These are phyloP conservation scores for Solenopsis invicta DNA, from an alignment of 1,140 invertebrate species.

Conservation along the genomic window DNA sequence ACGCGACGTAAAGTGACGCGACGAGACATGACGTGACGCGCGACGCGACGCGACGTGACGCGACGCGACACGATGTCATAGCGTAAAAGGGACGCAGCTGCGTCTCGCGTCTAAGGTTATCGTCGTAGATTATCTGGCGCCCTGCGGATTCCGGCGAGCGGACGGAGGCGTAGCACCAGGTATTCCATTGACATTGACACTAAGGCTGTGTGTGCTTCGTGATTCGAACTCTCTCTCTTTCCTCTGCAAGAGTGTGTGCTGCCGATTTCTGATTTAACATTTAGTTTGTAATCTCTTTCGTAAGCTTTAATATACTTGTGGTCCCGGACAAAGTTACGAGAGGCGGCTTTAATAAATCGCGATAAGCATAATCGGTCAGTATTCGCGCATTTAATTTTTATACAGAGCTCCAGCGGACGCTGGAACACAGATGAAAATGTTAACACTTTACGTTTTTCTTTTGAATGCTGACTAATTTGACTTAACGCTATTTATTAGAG, in stretches of 20 bases:
- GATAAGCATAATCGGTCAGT: neutral
- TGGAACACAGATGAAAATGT: neutral
- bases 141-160: conserved; percentile 66
- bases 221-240: conserved; percentile 34
- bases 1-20: conserved; percentile 16
- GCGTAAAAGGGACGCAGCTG: conserved; percentile 44
- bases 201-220: conserved; percentile 49
- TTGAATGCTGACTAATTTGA: conserved; percentile 38
- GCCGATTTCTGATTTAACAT: conserved; percentile 3
- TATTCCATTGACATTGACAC: conserved; percentile 53
- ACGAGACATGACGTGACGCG: neutral
- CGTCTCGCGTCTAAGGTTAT: conserved; percentile 41
- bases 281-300: neutral
- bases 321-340: neutral
- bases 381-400: conserved; percentile 3
- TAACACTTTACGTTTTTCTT: neutral
- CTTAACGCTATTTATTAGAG: conserved; percentile 9
- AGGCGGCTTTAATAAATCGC: neutral
- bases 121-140: conserved; percentile 69
- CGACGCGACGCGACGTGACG: conserved; percentile 5
- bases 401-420: neutral
- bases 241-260: conserved; percentile 36
- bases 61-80: conserved; percentile 14
- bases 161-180: conserved; percentile 18
- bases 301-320: conserved; percentile 21